A percentile compares a stretch with the other conserved stretches of the same genome.
phyloP scores from a whole-genome alignment of 1,140 invertebrate species.

The Acromyrmex charruanus region DNA sequence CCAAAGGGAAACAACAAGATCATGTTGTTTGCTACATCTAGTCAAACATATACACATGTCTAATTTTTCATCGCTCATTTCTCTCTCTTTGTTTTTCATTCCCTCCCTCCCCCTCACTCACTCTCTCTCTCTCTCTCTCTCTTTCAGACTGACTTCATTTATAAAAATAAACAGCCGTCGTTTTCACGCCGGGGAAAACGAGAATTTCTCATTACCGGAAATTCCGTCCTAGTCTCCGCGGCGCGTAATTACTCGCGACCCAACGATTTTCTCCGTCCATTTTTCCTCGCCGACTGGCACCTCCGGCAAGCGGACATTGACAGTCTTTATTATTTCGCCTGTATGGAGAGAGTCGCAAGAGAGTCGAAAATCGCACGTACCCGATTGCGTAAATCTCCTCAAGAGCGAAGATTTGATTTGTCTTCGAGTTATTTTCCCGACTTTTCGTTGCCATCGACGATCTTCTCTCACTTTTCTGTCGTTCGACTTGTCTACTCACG shows the following conservation, averaged over 20 bases:
- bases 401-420: constrained; percentile 39
- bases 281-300: constrained; percentile 13
- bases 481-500: not conserved
- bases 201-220: constrained; percentile 58
- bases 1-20: constrained; percentile 1
- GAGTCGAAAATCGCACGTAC: constrained; percentile 32
- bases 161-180: constrained; percentile 57
- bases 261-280: constrained; percentile 31
- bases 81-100: not conserved
- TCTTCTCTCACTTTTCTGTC: not conserved
- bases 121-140: not conserved
- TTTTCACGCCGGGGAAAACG: constrained; percentile 45
- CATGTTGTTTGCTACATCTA: not conserved
- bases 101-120: too few relatives aligned
- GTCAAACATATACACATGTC: not conserved
- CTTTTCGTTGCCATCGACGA: not conserved
- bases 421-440: constrained; percentile 47
- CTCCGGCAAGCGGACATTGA: not conserved
- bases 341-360: not conserved
- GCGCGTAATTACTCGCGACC: constrained; percentile 48
- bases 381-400: not conserved
- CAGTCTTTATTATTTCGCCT: constrained; percentile 40
- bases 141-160: not conserved
- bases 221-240: constrained; percentile 22
- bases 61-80: constrained; percentile 38